These are phyloP conservation scores for Aelia acuminata DNA, from an alignment of 2,888 invertebrate genomes.

Conservation along the genomic window DNA sequence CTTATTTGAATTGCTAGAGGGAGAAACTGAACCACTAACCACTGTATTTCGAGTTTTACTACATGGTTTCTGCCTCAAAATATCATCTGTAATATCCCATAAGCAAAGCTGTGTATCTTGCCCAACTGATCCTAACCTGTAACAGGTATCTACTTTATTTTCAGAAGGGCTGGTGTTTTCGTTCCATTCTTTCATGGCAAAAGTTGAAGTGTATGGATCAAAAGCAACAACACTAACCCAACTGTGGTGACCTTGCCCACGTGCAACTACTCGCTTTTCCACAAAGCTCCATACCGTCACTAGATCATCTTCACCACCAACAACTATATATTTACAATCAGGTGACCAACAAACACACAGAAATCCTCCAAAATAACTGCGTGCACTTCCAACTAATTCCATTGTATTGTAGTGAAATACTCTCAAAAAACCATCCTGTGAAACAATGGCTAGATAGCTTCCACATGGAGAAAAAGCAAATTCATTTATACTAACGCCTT, in stretches of 20 bases:
- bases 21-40: conserved; percentile 66
- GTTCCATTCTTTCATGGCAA: conserved; percentile 62
- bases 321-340: conserved; percentile 93
- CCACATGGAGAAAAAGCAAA: conserved; percentile 97
- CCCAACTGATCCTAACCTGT: conserved; percentile 93
- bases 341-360: conserved; percentile 99
- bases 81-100: conserved; percentile 98
- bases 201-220: conserved; percentile 85
- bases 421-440: conserved; percentile 94
- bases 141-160: conserved; percentile 73
- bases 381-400: conserved; percentile 93
- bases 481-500: conserved; percentile 91
- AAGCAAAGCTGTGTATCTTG: conserved; percentile 98
- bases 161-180: conserved; percentile 53
- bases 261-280: conserved; percentile 94
- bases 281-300: conserved; percentile 97
- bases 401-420: conserved; percentile 98
- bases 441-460: conserved; percentile 91
- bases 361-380: conserved; percentile 98
- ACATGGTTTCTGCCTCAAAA: conserved; percentile 82
- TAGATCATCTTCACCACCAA: conserved; percentile 98
- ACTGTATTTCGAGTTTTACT: conserved; percentile 69
- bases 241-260: conserved; percentile 97
- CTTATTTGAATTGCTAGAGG: conserved; percentile 67
- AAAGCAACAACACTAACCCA: conserved; percentile 99